A percentile compares a stretch with the other conserved stretches of the same genome.
Conservation (phyloP, 2,113 vertebrate species). For the Elephas maximus region DNA sequence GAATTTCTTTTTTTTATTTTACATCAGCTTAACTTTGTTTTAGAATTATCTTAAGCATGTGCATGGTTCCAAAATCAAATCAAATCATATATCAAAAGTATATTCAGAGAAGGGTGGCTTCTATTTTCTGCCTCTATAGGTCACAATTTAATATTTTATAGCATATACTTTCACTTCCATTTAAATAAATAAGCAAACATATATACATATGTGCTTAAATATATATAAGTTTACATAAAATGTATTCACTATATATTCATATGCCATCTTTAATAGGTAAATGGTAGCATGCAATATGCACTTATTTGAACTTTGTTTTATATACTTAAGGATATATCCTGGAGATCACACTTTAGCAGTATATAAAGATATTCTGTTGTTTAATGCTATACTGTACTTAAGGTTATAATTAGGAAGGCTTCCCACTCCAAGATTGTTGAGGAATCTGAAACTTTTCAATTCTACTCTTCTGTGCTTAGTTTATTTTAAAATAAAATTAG, state of each 20-base stretch:
- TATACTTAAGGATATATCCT: not conserved
- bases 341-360: not conserved
- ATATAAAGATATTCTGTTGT: not conserved
- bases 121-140: not conserved
- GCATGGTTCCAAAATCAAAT: constrained; percentile 8
- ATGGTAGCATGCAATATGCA: not conserved
- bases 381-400: not conserved
- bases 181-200: not conserved
- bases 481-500: constrained; percentile 64
- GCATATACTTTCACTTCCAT: not conserved
- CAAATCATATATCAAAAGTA: not conserved
- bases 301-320: not conserved
- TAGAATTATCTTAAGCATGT: not conserved
- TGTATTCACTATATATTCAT: not conserved
- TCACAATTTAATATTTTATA: constrained; percentile 20
- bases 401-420: not conserved
- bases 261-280: not conserved
- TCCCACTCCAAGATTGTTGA: not conserved
- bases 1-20: not conserved
- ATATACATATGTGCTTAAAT: not conserved
- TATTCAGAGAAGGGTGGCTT: constrained; percentile 11
- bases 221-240: not conserved
- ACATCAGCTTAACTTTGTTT: constrained; percentile 20
- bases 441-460: constrained; percentile 22
- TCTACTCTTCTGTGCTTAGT: constrained; percentile 33